Percentiles rank a stretch among this genome's conserved stretches.
These are phyloP conservation scores for Himantopus leucocephalus DNA, from an alignment of 2,113 vertebrate species.

Conservation along the genomic window DNA sequence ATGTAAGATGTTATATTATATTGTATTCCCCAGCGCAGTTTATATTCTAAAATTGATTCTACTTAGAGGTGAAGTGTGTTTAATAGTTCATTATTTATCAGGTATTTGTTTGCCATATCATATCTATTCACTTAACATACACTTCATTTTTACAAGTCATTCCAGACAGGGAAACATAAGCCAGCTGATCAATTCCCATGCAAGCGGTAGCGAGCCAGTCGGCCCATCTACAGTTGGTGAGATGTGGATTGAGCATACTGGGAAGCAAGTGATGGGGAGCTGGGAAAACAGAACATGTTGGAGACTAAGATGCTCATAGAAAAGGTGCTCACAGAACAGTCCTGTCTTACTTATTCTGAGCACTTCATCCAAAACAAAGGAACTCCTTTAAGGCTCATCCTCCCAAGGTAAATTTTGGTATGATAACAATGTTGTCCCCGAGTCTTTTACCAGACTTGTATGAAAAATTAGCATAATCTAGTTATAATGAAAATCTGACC, in stretches of 20 bases:
- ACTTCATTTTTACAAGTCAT: neutral
- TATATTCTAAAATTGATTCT: neutral
- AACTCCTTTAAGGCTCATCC: neutral
- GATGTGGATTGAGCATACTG: neutral
- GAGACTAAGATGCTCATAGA: neutral
- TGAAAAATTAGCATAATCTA: neutral
- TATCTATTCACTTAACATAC: neutral
- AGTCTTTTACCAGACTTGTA: neutral
- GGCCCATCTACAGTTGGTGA: neutral
- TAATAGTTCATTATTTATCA: neutral
- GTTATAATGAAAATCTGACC: neutral
- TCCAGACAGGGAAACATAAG: neutral
- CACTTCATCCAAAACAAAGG: neutral
- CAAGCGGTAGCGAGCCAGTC: fast-evolving
- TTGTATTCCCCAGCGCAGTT: neutral
- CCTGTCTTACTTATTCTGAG: neutral
- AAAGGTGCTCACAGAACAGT: neutral
- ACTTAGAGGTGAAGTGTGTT: neutral
- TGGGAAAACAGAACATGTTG: neutral
- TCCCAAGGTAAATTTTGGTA: neutral
- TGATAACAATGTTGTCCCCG: neutral
- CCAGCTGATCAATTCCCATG: neutral
- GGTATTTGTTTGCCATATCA: neutral
- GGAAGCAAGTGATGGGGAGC: neutral
- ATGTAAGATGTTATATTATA: neutral